phyloP scores from a whole-genome alignment of 1,140 invertebrate genomes.

The Agraylea sexmaculata region DNA sequence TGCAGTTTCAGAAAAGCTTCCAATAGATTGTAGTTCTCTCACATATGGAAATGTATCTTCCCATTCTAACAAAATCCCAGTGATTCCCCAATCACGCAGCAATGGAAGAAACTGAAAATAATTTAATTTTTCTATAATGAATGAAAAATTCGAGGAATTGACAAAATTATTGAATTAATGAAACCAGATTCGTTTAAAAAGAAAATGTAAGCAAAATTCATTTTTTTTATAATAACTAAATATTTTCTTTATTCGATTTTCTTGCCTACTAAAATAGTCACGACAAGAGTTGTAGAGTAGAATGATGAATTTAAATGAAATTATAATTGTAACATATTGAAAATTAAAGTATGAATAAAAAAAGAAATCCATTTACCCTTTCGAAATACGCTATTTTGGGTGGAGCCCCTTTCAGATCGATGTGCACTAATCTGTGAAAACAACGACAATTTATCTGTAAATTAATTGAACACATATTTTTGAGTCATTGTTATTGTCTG shows the following conservation, averaged over 20 bases:
- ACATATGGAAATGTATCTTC: conserved; percentile 87
- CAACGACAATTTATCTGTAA: conserved; percentile 4
- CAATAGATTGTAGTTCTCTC: conserved; percentile 49
- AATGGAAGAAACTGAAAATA: conserved; percentile 43
- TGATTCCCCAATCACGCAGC: conserved; percentile 58
- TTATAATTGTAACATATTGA: conserved; percentile 4
- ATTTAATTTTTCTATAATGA: conserved; percentile 5
- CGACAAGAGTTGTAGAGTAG: too few relatives aligned
- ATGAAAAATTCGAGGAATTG: conserved; percentile 10
- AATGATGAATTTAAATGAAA: too few relatives aligned
- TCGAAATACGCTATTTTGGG: conserved; percentile 54
- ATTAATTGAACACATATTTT: conserved; percentile 18
- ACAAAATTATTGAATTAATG: not conserved
- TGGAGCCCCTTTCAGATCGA: conserved; percentile 68
- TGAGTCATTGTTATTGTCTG: conserved; percentile 19
- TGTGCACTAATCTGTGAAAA: conserved; percentile 48
- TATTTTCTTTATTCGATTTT: too few relatives aligned
- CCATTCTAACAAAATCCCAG: conserved; percentile 80
- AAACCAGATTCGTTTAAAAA: not conserved
- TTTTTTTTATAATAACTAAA: too few relatives aligned
- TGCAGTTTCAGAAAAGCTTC: conserved; percentile 37
- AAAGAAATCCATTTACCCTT: conserved; percentile 37
- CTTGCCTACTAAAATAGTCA: too few relatives aligned
- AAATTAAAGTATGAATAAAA: conserved; percentile 6
- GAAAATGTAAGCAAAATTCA: conserved; percentile 11